Evolutionary conservation across 2,888 invertebrate species (phyloP).

Genomic region (Tuberolachnus salignus): DNA sequence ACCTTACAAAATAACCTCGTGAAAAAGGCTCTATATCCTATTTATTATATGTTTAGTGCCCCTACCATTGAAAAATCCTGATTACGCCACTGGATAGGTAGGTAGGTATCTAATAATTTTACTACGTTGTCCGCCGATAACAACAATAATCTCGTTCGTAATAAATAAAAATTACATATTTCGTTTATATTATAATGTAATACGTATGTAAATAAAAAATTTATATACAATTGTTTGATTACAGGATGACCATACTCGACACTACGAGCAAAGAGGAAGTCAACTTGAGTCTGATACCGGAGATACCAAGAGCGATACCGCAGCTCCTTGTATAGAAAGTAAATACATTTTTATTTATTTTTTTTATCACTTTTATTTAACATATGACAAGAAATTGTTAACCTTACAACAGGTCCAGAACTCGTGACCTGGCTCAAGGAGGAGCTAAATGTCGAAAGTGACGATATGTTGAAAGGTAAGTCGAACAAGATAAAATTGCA

Average conservation of each 20-base stretch:
- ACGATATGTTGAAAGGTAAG: constrained; percentile 11
- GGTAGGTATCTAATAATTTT: not conserved
- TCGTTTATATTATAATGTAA: not conserved
- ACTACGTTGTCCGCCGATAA: not conserved
- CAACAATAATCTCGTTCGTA: not conserved
- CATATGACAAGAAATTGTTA: not conserved
- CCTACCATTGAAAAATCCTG: too few species aligned
- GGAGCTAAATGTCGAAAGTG: not conserved
- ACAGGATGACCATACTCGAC: not conserved
- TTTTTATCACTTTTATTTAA: not conserved
- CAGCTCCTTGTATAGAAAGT: too few species aligned
- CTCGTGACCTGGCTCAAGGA: not conserved
- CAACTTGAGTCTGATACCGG: too few species aligned
- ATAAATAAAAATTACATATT: not conserved
- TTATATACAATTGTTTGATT: not conserved
- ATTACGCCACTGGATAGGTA: too few species aligned
- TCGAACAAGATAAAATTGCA: too few species aligned
- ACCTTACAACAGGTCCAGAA: not conserved
- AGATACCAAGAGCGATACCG: not conserved
- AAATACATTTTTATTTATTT: too few species aligned
- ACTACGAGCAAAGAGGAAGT: not conserved
- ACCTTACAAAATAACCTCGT: too few species aligned
- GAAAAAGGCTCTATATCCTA: too few species aligned
- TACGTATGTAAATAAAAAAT: not conserved
- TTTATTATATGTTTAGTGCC: too few species aligned